A percentile compares a stretch with the other conserved stretches of the same genome.
Evolutionary conservation across 2,113 vertebrate genomes (phyloP).

Genomic region (Pterocles burchelli): DNA sequence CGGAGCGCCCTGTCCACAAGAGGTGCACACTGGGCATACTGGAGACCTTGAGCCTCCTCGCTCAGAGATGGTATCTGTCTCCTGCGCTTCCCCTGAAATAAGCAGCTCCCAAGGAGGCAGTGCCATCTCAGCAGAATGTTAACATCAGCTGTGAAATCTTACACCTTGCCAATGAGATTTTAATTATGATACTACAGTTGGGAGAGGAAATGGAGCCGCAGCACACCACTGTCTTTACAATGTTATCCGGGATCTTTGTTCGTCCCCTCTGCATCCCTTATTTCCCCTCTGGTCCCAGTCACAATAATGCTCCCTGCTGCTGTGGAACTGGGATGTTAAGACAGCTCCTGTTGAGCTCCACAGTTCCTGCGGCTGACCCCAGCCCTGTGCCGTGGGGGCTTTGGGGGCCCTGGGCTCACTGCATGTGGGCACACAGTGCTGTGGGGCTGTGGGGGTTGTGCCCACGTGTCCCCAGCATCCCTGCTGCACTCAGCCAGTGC

Average conservation of each 20-base stretch:
- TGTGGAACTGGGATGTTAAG: background rate
- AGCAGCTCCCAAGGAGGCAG: background rate
- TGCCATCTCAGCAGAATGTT: background rate
- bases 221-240: rapidly evolving
- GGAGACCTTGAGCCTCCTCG: background rate
- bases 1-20: background rate
- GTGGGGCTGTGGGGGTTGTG: rapidly evolving
- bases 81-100: background rate
- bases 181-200: background rate
- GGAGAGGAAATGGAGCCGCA: background rate
- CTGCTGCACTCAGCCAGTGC: background rate
- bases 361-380: rapidly evolving
- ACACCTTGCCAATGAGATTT: background rate
- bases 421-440: background rate
- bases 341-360: background rate
- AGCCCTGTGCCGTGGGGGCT: rapidly evolving
- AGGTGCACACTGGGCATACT: rapidly evolving
- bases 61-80: background rate
- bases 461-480: rapidly evolving
- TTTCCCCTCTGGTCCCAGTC: background rate
- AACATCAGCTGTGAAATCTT: background rate
- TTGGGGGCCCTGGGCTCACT: rapidly evolving
- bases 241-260: background rate
- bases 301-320: rapidly evolving
- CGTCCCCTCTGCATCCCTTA: background rate